Conservation (phyloP, 2,888 invertebrate genomes). For the Petrolisthes manimaculis region DNA sequence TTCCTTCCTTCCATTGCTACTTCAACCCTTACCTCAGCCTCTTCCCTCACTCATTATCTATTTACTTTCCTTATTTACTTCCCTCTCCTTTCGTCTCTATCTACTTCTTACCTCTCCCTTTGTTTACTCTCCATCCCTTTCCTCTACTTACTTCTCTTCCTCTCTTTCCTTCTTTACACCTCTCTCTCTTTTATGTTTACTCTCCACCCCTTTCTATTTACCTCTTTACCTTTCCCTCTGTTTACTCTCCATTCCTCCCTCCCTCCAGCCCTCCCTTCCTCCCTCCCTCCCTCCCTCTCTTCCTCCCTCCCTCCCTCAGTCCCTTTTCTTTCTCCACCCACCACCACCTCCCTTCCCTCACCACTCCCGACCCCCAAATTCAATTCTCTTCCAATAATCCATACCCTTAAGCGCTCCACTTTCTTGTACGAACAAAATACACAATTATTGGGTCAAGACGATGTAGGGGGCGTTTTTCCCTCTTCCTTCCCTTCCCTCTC, state of each 20-base stretch:
- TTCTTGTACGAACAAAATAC: not conserved
- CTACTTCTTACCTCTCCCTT: not conserved
- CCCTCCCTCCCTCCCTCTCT: conserved; percentile 4
- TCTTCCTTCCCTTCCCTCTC: not conserved
- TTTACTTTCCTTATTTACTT: not conserved
- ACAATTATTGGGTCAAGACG: not conserved
- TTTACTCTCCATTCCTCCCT: not conserved
- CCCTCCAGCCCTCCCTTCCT: not conserved
- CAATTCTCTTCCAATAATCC: not conserved
- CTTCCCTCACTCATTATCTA: conserved; percentile 1
- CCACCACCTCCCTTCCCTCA: not conserved
- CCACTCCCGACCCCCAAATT: not conserved
- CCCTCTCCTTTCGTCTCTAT: not conserved
- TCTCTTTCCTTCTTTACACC: not conserved
- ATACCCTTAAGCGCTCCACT: not conserved
- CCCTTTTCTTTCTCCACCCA: not conserved
- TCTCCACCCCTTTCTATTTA: no score
- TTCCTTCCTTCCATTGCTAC: not conserved
- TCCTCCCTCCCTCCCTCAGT: not conserved
- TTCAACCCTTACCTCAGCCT: not conserved
- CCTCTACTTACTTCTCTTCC: not conserved
- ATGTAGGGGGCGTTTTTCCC: not conserved
- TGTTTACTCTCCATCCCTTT: not conserved
- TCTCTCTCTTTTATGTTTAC: not conserved
- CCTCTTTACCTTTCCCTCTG: not conserved